A percentile compares a stretch with the other conserved stretches of the same genome.
These are phyloP conservation scores for Acromyrmex charruanus DNA, from an alignment of 1,140 invertebrate species.

Conservation along the genomic window DNA sequence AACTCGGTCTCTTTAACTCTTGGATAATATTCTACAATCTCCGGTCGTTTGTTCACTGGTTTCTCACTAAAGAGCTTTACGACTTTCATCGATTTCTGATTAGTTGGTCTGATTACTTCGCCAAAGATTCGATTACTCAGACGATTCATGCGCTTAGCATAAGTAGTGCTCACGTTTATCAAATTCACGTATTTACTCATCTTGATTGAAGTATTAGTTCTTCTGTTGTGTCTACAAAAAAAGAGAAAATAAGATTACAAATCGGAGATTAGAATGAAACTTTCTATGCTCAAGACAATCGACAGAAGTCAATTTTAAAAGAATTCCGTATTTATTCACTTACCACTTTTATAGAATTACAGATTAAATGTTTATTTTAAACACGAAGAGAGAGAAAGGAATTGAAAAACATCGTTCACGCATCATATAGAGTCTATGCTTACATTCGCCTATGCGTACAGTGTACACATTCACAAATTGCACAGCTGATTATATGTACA, in stretches of 20 bases:
- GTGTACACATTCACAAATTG: no score
- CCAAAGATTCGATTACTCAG: slow-evolving; percentile 96
- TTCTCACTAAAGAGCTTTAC: slow-evolving; percentile 92
- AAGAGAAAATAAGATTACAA: slow-evolving; percentile 7
- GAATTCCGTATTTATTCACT: neutral
- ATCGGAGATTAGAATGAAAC: neutral
- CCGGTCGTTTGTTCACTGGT: slow-evolving; percentile 91
- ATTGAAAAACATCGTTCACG: neutral
- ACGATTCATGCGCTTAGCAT: slow-evolving; percentile 94
- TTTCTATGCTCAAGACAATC: neutral
- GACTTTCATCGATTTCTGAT: slow-evolving; percentile 92
- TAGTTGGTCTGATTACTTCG: slow-evolving; percentile 93
- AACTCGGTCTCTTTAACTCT: slow-evolving; percentile 91
- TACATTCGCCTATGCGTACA: no score
- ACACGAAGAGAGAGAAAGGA: no score
- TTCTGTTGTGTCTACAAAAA: neutral
- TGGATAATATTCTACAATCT: slow-evolving; percentile 95
- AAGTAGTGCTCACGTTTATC: slow-evolving; percentile 90
- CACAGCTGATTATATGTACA: no score
- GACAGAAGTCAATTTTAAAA: neutral
- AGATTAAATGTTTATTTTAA: neutral
- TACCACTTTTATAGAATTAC: neutral
- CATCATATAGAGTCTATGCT: no score
- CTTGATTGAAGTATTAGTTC: neutral
- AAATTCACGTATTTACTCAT: slow-evolving; percentile 91